Evolutionary conservation across 2,888 invertebrate genomes (phyloP), one percentile per base, ranked within the genome.

Genomic region (Epirrita christyi): DNA sequence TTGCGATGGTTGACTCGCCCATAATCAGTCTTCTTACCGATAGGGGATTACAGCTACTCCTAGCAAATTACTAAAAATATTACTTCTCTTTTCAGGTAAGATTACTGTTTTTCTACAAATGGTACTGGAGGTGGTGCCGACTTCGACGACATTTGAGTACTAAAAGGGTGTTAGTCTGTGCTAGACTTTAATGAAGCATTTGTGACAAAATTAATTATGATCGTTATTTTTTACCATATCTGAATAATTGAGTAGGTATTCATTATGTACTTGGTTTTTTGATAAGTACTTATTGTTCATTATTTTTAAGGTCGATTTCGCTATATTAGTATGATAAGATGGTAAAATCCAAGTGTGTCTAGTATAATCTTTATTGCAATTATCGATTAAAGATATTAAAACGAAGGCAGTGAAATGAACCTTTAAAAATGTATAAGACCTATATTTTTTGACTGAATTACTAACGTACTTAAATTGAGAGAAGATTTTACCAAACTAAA

Each of bases 61-160:
- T 21, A 21, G 2, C 2, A 3, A 21, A 21, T 21, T 21, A 21
- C 2, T 21, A 21, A 14, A 44, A 13, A 28, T 32, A 6, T 8
- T 44, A 28, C 50, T 53, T 44, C 65, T 57, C 44, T 47, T 75
- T 83, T 93, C 94, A 98, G 98, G 96, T 91, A 96, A 96, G 84
- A 94, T 97, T 70, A 98, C 97, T 68, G 95, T 97, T 75, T 97
- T 97, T 92, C 94, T 97, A 80, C 98, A 98, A 93, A 95, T 97
- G 93, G 93, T 96, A 79, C 93, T 98, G 83, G 97, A 98, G 88
- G 97, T 98, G 80, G 97, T 97, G 73, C 97, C 98, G 74, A 97
- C 97, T 60, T 95, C 96, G 71, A 95, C 95, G 65, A 95, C 92
- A 47, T 94, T 94, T 79, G 94, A 94, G 80, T 94, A 94, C 76